Conservation (phyloP, 2,888 invertebrate species). For the Phortica magna region DNA sequence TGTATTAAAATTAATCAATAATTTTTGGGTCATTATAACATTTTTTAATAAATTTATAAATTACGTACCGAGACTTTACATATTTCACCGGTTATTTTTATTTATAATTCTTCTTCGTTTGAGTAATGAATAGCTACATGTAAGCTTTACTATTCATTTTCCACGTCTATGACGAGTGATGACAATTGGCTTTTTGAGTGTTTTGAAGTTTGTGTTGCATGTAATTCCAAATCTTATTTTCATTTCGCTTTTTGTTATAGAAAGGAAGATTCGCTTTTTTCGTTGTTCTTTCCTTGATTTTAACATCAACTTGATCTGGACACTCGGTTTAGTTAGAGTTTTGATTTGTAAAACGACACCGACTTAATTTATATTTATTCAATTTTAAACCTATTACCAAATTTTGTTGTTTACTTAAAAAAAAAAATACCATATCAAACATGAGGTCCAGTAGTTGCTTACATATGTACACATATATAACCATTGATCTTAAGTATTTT, state of each 20-base stretch:
- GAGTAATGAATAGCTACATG: no score
- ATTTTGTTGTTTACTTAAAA: constrained; percentile 55
- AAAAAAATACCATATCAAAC: constrained; percentile 54
- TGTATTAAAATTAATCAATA: constrained; percentile 40
- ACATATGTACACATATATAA: no score
- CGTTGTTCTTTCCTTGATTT: background rate
- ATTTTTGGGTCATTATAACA: constrained; percentile 19
- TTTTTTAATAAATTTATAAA: constrained; percentile 14
- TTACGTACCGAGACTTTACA: background rate
- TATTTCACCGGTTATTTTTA: background rate
- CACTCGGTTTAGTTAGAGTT: constrained; percentile 36
- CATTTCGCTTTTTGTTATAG: background rate
- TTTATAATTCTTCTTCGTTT: no score
- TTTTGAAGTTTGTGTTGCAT: no score
- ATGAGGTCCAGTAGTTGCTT: constrained; percentile 69
- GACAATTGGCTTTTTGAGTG: no score
- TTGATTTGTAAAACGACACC: constrained; percentile 29
- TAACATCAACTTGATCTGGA: constrained; percentile 9
- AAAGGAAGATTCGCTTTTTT: background rate
- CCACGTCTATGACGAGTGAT: no score
- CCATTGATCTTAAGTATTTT: constrained; percentile 13
- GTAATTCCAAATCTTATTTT: background rate
- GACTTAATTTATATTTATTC: constrained; percentile 31
- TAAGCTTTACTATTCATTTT: no score
- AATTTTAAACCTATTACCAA: constrained; percentile 48